Percentiles rank a stretch among this genome's conserved stretches.
Evolutionary conservation across 2,888 invertebrate species (phyloP).

Genomic region (Ormia ochracea): DNA sequence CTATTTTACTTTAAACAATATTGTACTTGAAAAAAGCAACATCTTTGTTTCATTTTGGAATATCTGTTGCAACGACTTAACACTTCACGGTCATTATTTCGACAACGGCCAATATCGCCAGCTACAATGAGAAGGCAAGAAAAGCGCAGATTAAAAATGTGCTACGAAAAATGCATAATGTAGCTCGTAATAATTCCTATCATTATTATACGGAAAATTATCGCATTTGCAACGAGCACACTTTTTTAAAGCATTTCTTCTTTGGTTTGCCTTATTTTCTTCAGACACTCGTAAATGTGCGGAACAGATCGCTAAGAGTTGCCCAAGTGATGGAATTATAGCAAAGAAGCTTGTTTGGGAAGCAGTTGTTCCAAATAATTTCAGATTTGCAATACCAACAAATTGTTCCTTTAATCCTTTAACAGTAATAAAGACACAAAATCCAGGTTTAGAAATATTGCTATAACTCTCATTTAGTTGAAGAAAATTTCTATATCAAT

Average conservation of each 20-base stretch:
- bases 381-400: no score
- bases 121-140: neutral
- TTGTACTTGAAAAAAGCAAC: neutral
- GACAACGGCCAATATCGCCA: constrained; percentile 29
- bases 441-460: no score
- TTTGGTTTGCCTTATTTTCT: neutral
- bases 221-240: constrained; percentile 41
- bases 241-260: constrained; percentile 39
- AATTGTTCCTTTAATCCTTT: no score
- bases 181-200: constrained; percentile 26
- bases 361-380: no score
- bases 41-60: neutral
- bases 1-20: constrained; percentile 1
- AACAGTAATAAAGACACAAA: no score
- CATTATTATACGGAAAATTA: constrained; percentile 50
- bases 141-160: neutral
- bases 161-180: constrained; percentile 25
- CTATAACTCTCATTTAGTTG: no score
- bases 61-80: constrained; percentile 36
- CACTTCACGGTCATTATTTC: constrained; percentile 60
- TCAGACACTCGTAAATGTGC: no score
- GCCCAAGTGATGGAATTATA: no score
- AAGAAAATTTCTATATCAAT: no score
- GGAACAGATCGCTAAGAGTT: no score
- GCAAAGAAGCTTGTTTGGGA: no score